Evolutionary conservation across 2,888 invertebrate genomes (phyloP).

Genomic region (Morinoia aosen): DNA sequence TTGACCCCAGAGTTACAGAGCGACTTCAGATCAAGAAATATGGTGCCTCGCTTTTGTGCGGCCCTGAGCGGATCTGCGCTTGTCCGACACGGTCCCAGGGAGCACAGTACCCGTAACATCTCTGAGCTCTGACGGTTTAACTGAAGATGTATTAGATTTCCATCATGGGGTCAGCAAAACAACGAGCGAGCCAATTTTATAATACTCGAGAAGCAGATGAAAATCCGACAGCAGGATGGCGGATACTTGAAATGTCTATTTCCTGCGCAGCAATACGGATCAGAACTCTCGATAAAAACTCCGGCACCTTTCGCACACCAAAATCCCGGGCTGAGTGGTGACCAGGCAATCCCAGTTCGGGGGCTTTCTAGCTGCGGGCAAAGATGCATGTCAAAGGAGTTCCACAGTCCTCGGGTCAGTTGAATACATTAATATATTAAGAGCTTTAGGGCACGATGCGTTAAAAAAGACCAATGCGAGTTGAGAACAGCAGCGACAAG

Average conservation of each 20-base stretch:
- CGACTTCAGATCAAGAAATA: neutral
- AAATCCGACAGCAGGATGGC: neutral
- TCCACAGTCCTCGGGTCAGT: neutral
- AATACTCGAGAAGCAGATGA: neutral
- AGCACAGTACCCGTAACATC: neutral
- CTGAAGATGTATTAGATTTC: neutral
- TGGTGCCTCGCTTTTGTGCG: neutral
- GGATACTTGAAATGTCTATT: neutral
- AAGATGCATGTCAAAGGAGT: neutral
- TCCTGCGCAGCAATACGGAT: neutral
- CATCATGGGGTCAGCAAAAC: neutral
- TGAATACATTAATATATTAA: conserved; percentile 38
- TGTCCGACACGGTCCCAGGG: neutral
- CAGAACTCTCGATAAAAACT: neutral
- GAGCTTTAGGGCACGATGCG: neutral
- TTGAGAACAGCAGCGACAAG: neutral
- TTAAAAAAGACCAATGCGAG: neutral
- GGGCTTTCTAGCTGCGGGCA: neutral
- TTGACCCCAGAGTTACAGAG: neutral
- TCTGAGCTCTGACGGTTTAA: neutral
- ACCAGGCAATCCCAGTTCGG: neutral
- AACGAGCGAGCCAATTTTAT: neutral
- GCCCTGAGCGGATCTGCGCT: neutral
- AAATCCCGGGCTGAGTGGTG: neutral
- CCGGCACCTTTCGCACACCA: neutral